Evolutionary conservation across 92 coral and sea anemone species (phyloP), one percentile per base, ranked within the genome.

Genomic region (Phymanthus crucifer): DNA sequence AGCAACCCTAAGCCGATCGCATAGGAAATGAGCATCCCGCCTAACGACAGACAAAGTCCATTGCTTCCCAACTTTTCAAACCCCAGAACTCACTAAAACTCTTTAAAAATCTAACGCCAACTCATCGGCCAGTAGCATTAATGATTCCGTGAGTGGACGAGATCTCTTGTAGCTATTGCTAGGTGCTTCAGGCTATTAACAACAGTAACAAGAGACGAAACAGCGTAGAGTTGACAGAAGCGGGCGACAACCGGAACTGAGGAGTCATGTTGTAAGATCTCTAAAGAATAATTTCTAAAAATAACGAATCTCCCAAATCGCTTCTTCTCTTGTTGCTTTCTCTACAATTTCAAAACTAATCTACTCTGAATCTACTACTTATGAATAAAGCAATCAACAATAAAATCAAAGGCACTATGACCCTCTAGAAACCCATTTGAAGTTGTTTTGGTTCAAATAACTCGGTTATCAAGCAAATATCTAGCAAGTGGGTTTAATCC

Each of bases 1-100:
- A 61, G 34, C 35, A 26, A 8, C 33, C 17, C 27, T 74, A 74
- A 74, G 56, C 78, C 24, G 78, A 74, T 74, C 36, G 35, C 37
- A 32, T 18, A 72, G 78, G 61, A 74, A 74, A 74, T n/a, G 26
- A 46, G 65, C 48, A 74, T 74, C 54, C 36, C 58, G 43, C 38
- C 76, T 40, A 74, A 74, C 78, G 78, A 74, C 78, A 74, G 78
- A 74, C 78, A 46, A 21, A 43, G 38, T 54, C 64, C 64, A 54
- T 54, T 54, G 64, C 21, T 19, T 54, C 10, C 64, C 3, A 54
- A 1, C 14, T 6, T 11, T 21, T 19, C 27, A 54, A 54, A 54
- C 31, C 21, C 31, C 24, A 54, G n/a, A 54, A 54, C n/a, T n/a
- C n/a, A 4, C 64, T 21, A 54, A 54, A 26, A 54, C 11, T 21